Base-by-base conservation (phyloP, 37 sponge, comb jelly and placozoan genomes). In the Dysidea cf. avara region DNA sequence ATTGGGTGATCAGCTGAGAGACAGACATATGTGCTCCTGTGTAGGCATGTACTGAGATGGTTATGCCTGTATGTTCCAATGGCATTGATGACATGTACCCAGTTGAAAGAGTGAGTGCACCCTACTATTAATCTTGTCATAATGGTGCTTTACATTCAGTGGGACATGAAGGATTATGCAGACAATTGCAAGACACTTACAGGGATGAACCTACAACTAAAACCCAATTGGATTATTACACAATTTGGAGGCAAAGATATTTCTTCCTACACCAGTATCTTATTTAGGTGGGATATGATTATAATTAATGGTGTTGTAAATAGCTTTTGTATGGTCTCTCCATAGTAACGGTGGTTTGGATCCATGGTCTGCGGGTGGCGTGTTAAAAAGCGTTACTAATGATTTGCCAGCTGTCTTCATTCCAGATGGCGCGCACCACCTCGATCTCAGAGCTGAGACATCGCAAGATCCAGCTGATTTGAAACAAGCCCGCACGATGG, bases 361-460 rank as follows among this genome's bases (percentile, higher is more conserved):
- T 68, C 99, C 99, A 2, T 97, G 99, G 99, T 77, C 77, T 46
- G 87, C 69, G 16, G 99, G 94, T 63, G 94, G 90, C 25, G 94
- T 97, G 13, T 60, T 91, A 54, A 47, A 83, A 43, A 59, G 64
- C 40, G 25, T 94, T 12, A 81, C 92, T 0, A 74, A 85, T 5
- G 75, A 76, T 24, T 56, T 97, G 60, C 58, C 72, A 53, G 92
- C 95, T 35, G 53, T 91, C 24, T 66, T 88, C 1, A 90, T 97
- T 32, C 70, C 81, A 24, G 86, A 91, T 61, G 99, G 95, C 36
- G 99, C 95, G 24, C 99, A 97, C 74, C 99, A 97, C 43, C 38
- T 94, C 29, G 99, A 97, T 62, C 36, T 97, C n/a, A 62, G 96
- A 28, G 86, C 75, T 7, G 63, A 69, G 2, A 66, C 50, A 4